These are phyloP conservation scores for Atrichornis clamosus DNA, from an alignment of 2,113 vertebrate species.

Conservation along the genomic window DNA sequence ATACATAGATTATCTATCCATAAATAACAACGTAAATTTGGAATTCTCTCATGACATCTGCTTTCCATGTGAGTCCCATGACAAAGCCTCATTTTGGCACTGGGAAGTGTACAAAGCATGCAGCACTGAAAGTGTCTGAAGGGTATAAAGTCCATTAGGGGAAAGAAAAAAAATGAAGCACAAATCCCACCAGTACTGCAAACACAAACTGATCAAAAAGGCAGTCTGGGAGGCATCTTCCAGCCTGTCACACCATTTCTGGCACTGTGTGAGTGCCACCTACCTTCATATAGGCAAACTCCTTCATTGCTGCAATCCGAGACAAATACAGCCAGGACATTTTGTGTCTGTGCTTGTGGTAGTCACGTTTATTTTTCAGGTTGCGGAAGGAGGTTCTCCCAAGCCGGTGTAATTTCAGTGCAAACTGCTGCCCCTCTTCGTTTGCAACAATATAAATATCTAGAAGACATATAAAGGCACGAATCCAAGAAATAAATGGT, in stretches of 20 bases:
- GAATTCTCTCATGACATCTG: not conserved
- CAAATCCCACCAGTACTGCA: not conserved
- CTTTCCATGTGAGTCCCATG: not conserved
- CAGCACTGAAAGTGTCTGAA: not conserved
- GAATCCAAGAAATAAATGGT: not conserved
- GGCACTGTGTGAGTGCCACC: not conserved
- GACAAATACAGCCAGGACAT: conserved; percentile 98
- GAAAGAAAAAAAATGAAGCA: not conserved
- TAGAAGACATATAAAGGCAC: conserved; percentile 9
- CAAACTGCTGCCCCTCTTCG: conserved; percentile 84
- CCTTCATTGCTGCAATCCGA: conserved; percentile 95
- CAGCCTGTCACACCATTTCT: not conserved
- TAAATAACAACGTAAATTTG: not conserved
- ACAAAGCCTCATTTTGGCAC: not conserved
- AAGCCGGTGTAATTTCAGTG: conserved; percentile 90
- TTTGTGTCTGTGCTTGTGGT: conserved; percentile 90
- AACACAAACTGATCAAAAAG: not conserved
- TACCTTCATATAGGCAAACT: conserved; percentile 99
- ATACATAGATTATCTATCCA: not conserved
- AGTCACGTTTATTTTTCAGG: conserved; percentile 96
- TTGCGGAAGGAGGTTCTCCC: conserved; percentile 95
- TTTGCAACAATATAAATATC: conserved; percentile 97
- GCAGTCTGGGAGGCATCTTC: not conserved
- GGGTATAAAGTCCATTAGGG: fast-evolving
- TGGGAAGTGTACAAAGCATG: not conserved